Base-by-base conservation (phyloP, 2,113 vertebrate genomes). In the Hymenochirus boettgeri region DNA sequence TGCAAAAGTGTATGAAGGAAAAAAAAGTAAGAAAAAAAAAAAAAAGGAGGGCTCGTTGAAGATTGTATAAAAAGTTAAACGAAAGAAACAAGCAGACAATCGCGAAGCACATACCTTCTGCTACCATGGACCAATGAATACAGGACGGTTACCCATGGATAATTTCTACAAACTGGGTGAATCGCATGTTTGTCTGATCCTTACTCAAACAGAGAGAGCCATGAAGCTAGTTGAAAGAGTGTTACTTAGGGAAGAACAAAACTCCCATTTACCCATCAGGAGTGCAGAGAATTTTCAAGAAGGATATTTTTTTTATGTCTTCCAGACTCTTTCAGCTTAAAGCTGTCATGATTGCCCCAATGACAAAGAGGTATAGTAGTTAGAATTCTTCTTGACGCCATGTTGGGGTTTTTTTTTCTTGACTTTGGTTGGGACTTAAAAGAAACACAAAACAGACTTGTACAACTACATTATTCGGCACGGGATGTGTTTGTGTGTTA, bases 131-230 rank as follows among this genome's bases (percentile, higher is more conserved):
- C 82, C 74, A 69, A 53, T 77, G 82, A 85, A 87, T 83, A 74
- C 78, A 73, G 76, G n/a, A n/a, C 69, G 77, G 89, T 89, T 90
- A 79, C n/a, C 88, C 85, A 88, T 87, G 87, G 83, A 50, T 83
- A 84, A 80, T 76, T 69, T 73, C 81, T 77, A 75, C 78, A 77
- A n/a, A 51, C 74, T 75, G 79, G 80, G 80, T 81, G 82, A 82
- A 83, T 81, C 76, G 80, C 81, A 83, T 86, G n/a, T 90, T 79
- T 82, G 78, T 79, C 80, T 83, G 80, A 80, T 74, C 81, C 77
- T 74, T 88, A 70, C 82, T 82, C 82, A 88, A 87, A 89, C 80
- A 90, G 69, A 84, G n/a, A n/a, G 70, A 66, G 65, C 74, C 72
- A 78, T 75, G 82, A 84, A 82, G 78, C 83, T 78, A 84, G 76